Percentiles rank a stretch among this genome's conserved stretches.
Conservation (phyloP, 2,888 invertebrate genomes). For the Nemotelus nigrinus region DNA sequence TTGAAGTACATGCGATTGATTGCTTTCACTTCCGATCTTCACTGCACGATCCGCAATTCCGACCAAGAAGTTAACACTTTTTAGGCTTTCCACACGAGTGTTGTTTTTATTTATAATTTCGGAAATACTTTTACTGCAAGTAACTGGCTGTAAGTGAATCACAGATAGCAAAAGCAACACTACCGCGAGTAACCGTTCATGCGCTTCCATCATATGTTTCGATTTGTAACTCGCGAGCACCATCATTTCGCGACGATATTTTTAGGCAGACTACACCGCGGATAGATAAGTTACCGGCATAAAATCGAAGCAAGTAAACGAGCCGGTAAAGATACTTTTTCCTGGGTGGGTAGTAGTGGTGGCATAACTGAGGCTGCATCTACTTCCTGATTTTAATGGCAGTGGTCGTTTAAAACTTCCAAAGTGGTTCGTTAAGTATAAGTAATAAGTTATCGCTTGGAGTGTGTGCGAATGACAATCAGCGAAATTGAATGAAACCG, state of each 20-base stretch:
- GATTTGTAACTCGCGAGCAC: not conserved
- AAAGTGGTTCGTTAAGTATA: too few relatives aligned
- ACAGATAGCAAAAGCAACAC: not conserved
- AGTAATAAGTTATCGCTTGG: too few relatives aligned
- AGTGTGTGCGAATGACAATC: too few relatives aligned
- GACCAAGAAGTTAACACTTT: constrained; percentile 56
- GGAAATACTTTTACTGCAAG: not conserved
- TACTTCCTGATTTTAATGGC: not conserved
- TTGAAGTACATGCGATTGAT: constrained; percentile 48
- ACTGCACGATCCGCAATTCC: constrained; percentile 53
- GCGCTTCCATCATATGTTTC: not conserved
- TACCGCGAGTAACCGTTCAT: not conserved
- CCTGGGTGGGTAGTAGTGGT: not conserved
- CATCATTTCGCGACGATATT: constrained; percentile 23
- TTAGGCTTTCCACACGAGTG: constrained; percentile 26
- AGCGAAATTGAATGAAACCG: too few relatives aligned
- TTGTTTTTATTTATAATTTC: not conserved
- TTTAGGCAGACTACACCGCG: not conserved
- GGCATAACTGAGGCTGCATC: not conserved
- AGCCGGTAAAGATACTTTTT: not conserved
- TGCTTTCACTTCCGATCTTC: constrained; percentile 53
- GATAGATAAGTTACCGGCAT: constrained; percentile 8
- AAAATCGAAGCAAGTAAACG: not conserved
- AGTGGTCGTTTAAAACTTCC: too few relatives aligned
- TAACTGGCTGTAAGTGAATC: not conserved